Conservation (phyloP, 2,113 vertebrate species). For the Cyphotilapia sp. region DNA sequence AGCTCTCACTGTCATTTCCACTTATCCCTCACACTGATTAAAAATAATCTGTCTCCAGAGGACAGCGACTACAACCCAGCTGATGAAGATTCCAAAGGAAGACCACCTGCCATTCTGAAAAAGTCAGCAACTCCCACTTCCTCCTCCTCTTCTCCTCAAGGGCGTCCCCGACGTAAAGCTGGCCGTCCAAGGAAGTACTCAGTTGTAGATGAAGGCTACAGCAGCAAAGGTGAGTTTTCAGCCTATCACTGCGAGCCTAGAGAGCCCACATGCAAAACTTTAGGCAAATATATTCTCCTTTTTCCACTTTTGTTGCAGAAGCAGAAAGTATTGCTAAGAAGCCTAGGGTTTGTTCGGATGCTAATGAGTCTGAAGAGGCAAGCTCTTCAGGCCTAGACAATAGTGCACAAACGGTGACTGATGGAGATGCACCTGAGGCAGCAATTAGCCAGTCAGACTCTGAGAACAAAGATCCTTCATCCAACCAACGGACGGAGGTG, state of each 20-base stretch:
- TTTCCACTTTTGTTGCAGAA: slow-evolving; percentile 55
- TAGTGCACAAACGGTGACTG: neutral
- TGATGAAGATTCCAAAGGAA: slow-evolving; percentile 77
- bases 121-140: slow-evolving; percentile 69
- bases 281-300: neutral
- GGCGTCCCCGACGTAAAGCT: slow-evolving; percentile 79
- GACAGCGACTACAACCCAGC: slow-evolving; percentile 95
- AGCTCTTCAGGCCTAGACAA: slow-evolving; percentile 77
- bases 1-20: neutral
- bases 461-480: slow-evolving; percentile 83
- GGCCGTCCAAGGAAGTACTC: slow-evolving; percentile 86
- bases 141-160: slow-evolving; percentile 70
- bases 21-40: neutral
- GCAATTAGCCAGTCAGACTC: slow-evolving; percentile 82
- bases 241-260: neutral
- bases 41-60: slow-evolving; percentile 58
- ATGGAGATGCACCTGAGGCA: slow-evolving; percentile 63
- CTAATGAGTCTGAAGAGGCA: slow-evolving; percentile 70
- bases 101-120: slow-evolving; percentile 64
- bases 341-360: slow-evolving; percentile 45
- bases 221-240: neutral
- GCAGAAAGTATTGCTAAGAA: slow-evolving; percentile 67
- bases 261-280: neutral
- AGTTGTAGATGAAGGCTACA: slow-evolving; percentile 55
- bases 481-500: slow-evolving; percentile 70